phyloP scores from a whole-genome alignment of 2,888 invertebrate genomes.

The Polyommatus iphigenia region DNA sequence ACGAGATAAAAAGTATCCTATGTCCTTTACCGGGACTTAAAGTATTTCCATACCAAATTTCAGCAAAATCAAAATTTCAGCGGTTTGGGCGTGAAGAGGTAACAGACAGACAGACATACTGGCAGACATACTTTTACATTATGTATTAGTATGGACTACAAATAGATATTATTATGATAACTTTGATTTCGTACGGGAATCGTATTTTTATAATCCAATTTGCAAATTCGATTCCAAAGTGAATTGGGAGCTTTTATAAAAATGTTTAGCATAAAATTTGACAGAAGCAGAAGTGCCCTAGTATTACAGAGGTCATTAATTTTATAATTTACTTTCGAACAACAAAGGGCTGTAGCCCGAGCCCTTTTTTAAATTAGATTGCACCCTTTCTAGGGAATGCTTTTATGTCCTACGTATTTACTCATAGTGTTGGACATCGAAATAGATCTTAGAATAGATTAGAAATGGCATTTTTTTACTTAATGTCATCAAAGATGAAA shows the following conservation, averaged over 20 bases:
- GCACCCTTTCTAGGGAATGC: constrained; percentile 56
- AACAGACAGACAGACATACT: too few species aligned
- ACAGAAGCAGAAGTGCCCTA: neutral
- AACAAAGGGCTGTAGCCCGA: constrained; percentile 7
- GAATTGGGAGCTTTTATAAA: constrained; percentile 2
- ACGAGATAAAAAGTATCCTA: too few species aligned
- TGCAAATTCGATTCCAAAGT: neutral
- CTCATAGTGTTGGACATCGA: constrained; percentile 47
- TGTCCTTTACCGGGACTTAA: too few species aligned
- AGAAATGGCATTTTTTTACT: neutral
- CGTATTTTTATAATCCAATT: constrained; percentile 9
- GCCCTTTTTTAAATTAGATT: constrained; percentile 65
- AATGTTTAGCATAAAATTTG: constrained; percentile 16
- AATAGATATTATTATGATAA: neutral
- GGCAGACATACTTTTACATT: too few species aligned
- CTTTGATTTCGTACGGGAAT: neutral
- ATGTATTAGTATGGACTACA: too few species aligned
- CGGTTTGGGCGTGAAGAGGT: too few species aligned
- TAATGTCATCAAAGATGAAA: too few species aligned
- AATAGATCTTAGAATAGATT: neutral
- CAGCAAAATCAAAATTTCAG: too few species aligned
- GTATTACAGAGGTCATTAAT: constrained; percentile 35
- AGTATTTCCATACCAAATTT: too few species aligned
- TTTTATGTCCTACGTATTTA: constrained; percentile 48
- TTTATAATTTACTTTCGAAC: constrained; percentile 37